Base-by-base conservation (phyloP, 2,797 vertebrate species). In the Tympanoctomys barrerae region DNA sequence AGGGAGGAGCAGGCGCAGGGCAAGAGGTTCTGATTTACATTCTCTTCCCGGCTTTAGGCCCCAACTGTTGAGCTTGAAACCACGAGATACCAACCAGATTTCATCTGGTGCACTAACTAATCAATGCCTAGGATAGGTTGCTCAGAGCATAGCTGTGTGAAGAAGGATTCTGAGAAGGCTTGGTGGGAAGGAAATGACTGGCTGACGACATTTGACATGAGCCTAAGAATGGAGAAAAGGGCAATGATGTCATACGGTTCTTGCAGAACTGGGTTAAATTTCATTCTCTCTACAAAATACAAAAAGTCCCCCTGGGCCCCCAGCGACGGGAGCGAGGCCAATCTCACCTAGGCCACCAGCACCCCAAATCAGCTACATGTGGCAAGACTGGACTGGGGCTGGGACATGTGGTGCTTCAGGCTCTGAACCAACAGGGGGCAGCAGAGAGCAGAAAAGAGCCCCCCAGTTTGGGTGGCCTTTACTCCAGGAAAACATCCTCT, bases 381-480 rank as follows among this genome's bases (percentile, higher is more conserved):
- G 8, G 73, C 31, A 87, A 54, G 71, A 11, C 46, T 82, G 83
- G 39, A 33, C 18, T 33, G 22, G 71, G 18, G 92, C 26, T 64
- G 66, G 49, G 52, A 78, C 14, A 0, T 22, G 42, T 68, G 86
- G 42, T 31, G 91, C 49, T 96, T 97, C 42, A 49, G 36, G 1
- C 33, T 39, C 39, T 54, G 9, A 54, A 42, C 89, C 89, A 87
- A 97, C 14, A 97, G 96, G 96, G 96, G 96, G 94, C 61, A 94
- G 95, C 95, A 97, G 89, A 97, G 94, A 96, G 96, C 94, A 95
- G 52, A 78, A 66, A 19, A 52, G 61, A 82, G 57, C 26, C 39
- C 0, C 4, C 22, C 11, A 31, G 22, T n/a, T 46, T 18, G 46
- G 24, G 77, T 84, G 28, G 31, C 24, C 62, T 14, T 36, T 22